Evolutionary conservation across 2,113 vertebrate genomes (phyloP).

Genomic region (Chrysemys picta): DNA sequence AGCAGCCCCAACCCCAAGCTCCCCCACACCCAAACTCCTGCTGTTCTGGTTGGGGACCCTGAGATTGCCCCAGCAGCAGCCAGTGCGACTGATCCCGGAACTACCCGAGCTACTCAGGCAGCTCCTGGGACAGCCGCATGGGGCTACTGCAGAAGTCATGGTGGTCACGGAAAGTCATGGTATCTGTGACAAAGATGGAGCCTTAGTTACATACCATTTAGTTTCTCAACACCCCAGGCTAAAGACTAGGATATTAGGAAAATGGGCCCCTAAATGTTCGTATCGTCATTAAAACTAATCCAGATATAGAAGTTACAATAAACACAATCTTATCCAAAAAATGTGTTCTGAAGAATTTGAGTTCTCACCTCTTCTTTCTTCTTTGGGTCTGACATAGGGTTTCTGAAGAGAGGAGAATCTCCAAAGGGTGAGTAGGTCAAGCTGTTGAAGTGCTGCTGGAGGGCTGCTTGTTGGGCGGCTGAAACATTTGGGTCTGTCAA

Average conservation of each 20-base stretch:
- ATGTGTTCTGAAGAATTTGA: fast-evolving
- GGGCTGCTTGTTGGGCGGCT: conserved; percentile 90
- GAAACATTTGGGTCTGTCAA: conserved; percentile 88
- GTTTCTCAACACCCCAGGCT: background rate
- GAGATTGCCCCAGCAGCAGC: no score
- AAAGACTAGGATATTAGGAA: background rate
- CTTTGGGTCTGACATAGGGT: conserved; percentile 94
- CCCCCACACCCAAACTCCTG: no score
- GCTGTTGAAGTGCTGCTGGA: conserved; percentile 92
- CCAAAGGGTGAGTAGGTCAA: conserved; percentile 93
- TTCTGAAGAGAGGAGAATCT: conserved; percentile 95
- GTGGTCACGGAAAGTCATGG: no score
- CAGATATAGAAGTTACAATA: background rate
- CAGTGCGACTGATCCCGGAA: no score
- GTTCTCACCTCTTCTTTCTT: conserved; percentile 94
- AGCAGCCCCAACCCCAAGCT: no score
- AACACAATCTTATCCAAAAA: fast-evolving
- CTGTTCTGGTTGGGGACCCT: no score
- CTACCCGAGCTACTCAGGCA: no score
- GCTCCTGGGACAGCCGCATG: no score
- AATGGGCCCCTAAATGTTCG: background rate
- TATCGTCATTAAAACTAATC: background rate
- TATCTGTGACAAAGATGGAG: no score
- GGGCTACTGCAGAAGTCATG: no score
- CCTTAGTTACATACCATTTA: background rate